phyloP scores from a whole-genome alignment of 2,888 invertebrate species.

The Drosophila robusta region DNA sequence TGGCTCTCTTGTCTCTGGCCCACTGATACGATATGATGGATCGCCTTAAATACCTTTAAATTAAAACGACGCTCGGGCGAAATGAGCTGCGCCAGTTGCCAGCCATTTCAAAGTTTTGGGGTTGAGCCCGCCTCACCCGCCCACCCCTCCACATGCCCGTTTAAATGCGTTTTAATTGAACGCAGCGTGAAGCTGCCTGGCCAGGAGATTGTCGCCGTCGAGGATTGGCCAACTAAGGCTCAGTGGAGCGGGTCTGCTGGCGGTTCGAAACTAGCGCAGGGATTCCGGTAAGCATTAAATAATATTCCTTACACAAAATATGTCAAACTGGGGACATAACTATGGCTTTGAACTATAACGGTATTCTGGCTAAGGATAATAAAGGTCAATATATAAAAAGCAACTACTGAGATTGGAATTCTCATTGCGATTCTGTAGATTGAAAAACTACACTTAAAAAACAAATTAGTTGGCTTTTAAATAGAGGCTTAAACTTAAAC shows the following conservation, averaged over 20 bases:
- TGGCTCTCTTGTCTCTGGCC: conserved; percentile 29
- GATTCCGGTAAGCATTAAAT: neutral
- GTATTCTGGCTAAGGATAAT: too few relatives aligned
- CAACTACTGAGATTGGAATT: too few relatives aligned
- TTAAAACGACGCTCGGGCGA: conserved; percentile 80
- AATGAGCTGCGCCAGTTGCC: conserved; percentile 63
- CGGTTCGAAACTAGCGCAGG: too few relatives aligned
- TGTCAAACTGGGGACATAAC: too few relatives aligned
- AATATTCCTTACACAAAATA: neutral
- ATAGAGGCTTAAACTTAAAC: too few relatives aligned
- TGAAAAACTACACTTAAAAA: too few relatives aligned
- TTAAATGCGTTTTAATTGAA: conserved; percentile 83
- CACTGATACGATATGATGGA: conserved; percentile 82
- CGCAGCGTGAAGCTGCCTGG: conserved; percentile 56
- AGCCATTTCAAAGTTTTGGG: conserved; percentile 37
- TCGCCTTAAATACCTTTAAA: conserved; percentile 84
- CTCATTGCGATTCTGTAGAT: too few relatives aligned
- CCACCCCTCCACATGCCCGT: conserved; percentile 22
- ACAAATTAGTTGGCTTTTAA: too few relatives aligned
- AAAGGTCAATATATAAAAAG: too few relatives aligned
- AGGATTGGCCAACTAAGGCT: neutral
- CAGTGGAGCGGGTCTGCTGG: too few relatives aligned
- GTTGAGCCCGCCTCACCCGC: conserved; percentile 11
- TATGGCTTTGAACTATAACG: too few relatives aligned
- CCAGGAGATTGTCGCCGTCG: conserved; percentile 16